Evolutionary conservation across 2,888 invertebrate species (phyloP).

Genomic region (Taenaris catops): DNA sequence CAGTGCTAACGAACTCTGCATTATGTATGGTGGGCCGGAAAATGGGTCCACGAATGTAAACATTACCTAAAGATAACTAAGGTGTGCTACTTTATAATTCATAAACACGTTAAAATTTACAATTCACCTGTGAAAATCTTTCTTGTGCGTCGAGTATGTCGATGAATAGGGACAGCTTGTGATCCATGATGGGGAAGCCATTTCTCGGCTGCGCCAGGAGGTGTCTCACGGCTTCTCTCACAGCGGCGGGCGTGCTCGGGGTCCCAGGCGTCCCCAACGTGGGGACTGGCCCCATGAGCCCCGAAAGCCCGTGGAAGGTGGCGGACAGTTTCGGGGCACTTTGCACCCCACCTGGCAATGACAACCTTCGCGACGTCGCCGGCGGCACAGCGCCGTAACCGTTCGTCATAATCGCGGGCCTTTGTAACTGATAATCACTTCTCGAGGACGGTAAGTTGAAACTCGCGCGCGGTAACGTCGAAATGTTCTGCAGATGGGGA

Average conservation of each 20-base stretch:
- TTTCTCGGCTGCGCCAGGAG: slow-evolving; percentile 84
- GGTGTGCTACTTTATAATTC: not conserved
- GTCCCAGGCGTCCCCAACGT: slow-evolving; percentile 59
- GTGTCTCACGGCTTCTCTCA: slow-evolving; percentile 85
- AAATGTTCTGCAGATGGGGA: slow-evolving; percentile 57
- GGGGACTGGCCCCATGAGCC: slow-evolving; percentile 45
- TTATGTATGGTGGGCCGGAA: slow-evolving; percentile 7
- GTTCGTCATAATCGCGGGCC: slow-evolving; percentile 74
- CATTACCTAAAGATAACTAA: slow-evolving; percentile 4
- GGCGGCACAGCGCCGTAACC: slow-evolving; percentile 73
- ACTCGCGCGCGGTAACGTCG: slow-evolving; percentile 65
- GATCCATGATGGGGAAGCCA: slow-evolving; percentile 87
- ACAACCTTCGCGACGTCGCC: slow-evolving; percentile 71
- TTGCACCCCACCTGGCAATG: slow-evolving; percentile 74
- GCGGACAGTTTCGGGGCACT: slow-evolving; percentile 80
- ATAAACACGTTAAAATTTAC: not conserved
- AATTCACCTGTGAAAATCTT: slow-evolving; percentile 86
- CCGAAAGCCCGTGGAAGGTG: slow-evolving; percentile 80
- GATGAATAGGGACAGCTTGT: slow-evolving; percentile 88
- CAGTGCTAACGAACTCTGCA: slow-evolving; percentile 18
- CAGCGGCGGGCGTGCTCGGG: slow-evolving; percentile 81
- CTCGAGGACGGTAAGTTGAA: slow-evolving; percentile 80
- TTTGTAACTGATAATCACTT: slow-evolving; percentile 81
- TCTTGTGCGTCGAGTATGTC: slow-evolving; percentile 92
- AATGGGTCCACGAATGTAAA: slow-evolving; percentile 13